A percentile compares a stretch with the other conserved stretches of the same genome.
Evolutionary conservation across 2,888 invertebrate genomes (phyloP).

Genomic region (Taphrorychus bicolor): DNA sequence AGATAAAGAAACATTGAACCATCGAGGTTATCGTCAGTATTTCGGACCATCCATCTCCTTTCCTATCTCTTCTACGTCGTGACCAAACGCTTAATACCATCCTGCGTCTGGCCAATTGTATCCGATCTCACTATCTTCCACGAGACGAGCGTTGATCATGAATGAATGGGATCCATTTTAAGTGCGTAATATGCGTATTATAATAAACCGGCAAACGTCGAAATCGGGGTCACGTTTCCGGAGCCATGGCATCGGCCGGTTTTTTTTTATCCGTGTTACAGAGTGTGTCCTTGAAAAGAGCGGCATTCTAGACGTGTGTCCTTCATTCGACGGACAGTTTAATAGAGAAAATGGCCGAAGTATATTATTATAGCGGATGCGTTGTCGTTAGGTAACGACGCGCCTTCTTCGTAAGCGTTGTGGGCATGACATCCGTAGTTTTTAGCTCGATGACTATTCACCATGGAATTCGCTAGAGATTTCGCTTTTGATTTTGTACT

Average conservation of each 20-base stretch:
- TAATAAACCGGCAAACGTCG: neutral
- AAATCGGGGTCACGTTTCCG: constrained; percentile 38
- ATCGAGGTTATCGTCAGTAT: no score
- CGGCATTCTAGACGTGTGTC: constrained; percentile 15
- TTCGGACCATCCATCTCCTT: no score
- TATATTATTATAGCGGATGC: neutral
- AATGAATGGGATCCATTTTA: constrained; percentile 34
- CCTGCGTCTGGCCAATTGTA: neutral
- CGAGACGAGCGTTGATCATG: constrained; percentile 21
- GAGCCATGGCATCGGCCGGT: constrained; percentile 26
- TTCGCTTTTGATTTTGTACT: neutral
- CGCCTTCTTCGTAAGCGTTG: neutral
- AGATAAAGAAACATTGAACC: neutral
- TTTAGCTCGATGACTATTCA: neutral
- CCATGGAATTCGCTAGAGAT: neutral
- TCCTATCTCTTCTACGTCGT: no score
- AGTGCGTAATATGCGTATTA: constrained; percentile 10
- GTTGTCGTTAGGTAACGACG: neutral
- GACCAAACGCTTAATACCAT: neutral
- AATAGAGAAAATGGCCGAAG: neutral
- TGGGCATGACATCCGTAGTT: neutral
- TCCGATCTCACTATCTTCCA: constrained; percentile 9
- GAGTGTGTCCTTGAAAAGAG: constrained; percentile 24
- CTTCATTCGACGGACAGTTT: constrained; percentile 12
- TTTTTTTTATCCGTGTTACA: constrained; percentile 23